Conservation (phyloP, 1,140 invertebrate species). For the Plodia interpunctella region DNA sequence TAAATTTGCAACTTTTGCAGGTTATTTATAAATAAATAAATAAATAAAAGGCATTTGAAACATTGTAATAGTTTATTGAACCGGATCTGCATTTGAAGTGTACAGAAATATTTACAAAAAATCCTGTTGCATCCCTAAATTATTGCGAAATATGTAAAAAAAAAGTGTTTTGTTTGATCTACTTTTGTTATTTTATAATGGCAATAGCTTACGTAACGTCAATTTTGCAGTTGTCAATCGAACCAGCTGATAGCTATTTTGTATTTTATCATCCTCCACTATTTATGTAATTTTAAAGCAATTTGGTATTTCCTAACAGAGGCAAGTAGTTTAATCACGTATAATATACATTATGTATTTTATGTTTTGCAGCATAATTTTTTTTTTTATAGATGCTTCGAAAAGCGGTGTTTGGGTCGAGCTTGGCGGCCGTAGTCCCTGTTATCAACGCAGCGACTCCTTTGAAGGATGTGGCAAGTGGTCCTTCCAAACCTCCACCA, state of each 20-base stretch:
- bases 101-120: too few species aligned
- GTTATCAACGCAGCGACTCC: conserved; percentile 57
- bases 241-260: conserved; percentile 41
- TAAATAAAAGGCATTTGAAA: too few species aligned
- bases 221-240: conserved; percentile 24
- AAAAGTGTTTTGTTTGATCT: too few species aligned
- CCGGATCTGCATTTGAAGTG: too few species aligned
- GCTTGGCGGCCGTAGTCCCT: conserved; percentile 50
- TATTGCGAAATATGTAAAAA: too few species aligned
- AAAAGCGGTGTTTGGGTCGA: conserved; percentile 61
- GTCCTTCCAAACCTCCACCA: conserved; percentile 42
- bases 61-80: too few species aligned
- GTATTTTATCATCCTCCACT: conserved; percentile 7
- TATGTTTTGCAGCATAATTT: neutral
- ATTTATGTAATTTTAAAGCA: conserved; percentile 54
- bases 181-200: conserved; percentile 8
- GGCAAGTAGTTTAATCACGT: conserved; percentile 32
- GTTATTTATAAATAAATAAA: too few species aligned
- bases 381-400: conserved; percentile 56
- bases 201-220: conserved; percentile 25
- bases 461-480: conserved; percentile 34
- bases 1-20: too few species aligned
- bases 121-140: too few species aligned
- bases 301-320: conserved; percentile 31
- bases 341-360: too few species aligned